Conservation (phyloP, 2,113 vertebrate genomes). For the Apteryx owenii region DNA sequence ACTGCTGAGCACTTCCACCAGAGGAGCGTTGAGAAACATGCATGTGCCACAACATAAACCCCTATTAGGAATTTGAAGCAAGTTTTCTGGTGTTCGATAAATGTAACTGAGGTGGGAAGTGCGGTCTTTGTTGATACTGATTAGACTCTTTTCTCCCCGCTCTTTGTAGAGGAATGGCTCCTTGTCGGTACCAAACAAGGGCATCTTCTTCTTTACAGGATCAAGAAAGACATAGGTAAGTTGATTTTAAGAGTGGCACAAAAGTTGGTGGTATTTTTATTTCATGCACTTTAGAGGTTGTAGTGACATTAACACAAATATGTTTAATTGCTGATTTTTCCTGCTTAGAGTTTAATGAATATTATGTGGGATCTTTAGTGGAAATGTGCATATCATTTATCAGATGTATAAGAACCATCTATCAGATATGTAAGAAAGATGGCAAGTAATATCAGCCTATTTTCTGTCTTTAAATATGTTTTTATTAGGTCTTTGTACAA, state of each 20-base stretch:
- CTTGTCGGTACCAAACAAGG: slow-evolving; percentile 98
- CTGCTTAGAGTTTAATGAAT: neutral
- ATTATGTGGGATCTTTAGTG: neutral
- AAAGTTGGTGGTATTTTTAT: neutral
- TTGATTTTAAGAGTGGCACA: neutral
- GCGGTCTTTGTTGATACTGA: neutral
- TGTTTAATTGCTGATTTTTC: neutral
- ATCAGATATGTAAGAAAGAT: neutral
- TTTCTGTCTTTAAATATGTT: neutral
- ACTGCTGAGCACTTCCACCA: neutral
- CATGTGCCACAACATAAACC: neutral
- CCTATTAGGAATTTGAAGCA: neutral
- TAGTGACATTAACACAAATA: neutral
- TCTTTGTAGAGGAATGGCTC: slow-evolving; percentile 92
- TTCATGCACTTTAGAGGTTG: neutral
- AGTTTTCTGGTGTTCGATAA: neutral
- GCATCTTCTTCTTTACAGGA: slow-evolving; percentile 94
- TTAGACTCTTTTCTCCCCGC: neutral
- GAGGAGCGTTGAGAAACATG: neutral
- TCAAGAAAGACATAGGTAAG: slow-evolving; percentile 92
- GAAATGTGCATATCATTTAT: neutral
- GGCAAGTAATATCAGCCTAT: neutral
- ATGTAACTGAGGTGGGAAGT: neutral
- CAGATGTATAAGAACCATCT: neutral
- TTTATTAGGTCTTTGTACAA: neutral